phyloP scores from a whole-genome alignment of 2,888 invertebrate genomes.

The Xylophagus ater region DNA sequence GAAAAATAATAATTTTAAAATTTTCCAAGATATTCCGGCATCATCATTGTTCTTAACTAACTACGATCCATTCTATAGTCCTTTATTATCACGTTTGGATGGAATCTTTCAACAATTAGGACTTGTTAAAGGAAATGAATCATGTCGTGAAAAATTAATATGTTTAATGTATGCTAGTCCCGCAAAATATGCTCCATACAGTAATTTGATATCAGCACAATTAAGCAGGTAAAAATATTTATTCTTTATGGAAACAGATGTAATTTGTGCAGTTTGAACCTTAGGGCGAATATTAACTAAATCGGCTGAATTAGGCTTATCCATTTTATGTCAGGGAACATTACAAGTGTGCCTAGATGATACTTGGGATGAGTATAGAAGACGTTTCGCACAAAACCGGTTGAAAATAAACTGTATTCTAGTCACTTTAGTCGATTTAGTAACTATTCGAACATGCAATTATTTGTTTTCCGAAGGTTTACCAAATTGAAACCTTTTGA shows the following conservation, averaged over 20 bases:
- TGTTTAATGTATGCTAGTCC: slow-evolving; percentile 83
- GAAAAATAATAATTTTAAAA: slow-evolving; percentile 59
- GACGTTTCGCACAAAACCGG: too few relatives aligned
- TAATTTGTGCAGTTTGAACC: too few relatives aligned
- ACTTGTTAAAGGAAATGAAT: slow-evolving; percentile 50
- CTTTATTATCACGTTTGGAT: slow-evolving; percentile 69
- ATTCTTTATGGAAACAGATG: not conserved
- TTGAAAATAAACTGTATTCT: too few relatives aligned
- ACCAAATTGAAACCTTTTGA: too few relatives aligned
- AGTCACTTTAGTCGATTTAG: too few relatives aligned
- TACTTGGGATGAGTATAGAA: too few relatives aligned
- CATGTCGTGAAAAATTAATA: slow-evolving; percentile 70
- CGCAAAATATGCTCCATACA: slow-evolving; percentile 79
- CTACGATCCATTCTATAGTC: slow-evolving; percentile 86
- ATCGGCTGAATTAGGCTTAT: too few relatives aligned
- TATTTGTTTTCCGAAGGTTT: not conserved
- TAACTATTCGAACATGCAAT: too few relatives aligned
- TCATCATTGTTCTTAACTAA: slow-evolving; percentile 72
- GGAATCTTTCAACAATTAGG: slow-evolving; percentile 69
- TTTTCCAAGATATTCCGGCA: slow-evolving; percentile 76
- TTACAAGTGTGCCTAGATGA: too few relatives aligned
- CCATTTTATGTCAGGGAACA: too few relatives aligned
- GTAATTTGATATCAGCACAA: slow-evolving; percentile 79
- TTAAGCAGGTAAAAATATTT: slow-evolving; percentile 55
- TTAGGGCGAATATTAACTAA: too few relatives aligned